Conservation (phyloP, 1,140 invertebrate species). For the Diplogasteroides magnus region DNA sequence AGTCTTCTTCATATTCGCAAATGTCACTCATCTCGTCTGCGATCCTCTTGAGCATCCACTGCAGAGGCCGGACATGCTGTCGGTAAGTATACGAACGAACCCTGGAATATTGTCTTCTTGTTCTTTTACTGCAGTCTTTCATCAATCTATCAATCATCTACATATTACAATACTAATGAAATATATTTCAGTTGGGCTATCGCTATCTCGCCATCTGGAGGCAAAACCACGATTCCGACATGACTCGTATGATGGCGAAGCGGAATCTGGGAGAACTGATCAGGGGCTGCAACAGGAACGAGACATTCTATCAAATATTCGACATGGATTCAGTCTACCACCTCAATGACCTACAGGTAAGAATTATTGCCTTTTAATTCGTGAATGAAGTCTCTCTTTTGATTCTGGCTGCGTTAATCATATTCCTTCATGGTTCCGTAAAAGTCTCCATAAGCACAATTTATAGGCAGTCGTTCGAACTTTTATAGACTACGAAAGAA, state of each 20-base stretch:
- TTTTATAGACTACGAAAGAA: no score
- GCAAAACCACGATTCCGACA: constrained; percentile 19
- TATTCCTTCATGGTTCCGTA: no score
- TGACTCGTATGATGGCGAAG: constrained; percentile 23
- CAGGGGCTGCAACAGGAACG: constrained; percentile 39
- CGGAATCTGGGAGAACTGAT: constrained; percentile 41
- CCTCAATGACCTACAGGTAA: constrained; percentile 35
- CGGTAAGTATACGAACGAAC: constrained; percentile 36
- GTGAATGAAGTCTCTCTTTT: no score
- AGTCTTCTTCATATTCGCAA: constrained; percentile 45
- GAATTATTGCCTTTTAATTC: neutral
- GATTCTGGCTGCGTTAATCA: no score
- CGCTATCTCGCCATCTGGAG: constrained; percentile 33
- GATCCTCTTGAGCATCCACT: constrained; percentile 47
- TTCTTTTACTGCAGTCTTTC: no score
- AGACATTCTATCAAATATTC: constrained; percentile 50
- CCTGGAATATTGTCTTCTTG: no score
- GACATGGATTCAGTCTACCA: constrained; percentile 50
- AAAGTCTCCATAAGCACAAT: no score
- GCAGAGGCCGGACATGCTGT: constrained; percentile 41
- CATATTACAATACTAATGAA: no score
- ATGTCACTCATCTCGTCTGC: constrained; percentile 44
- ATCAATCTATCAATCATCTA: neutral
- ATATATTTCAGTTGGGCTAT: constrained; percentile 36
- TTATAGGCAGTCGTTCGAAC: no score